Conservation (phyloP, 2,888 invertebrate genomes). For the Heteromyza rotundicornis region DNA sequence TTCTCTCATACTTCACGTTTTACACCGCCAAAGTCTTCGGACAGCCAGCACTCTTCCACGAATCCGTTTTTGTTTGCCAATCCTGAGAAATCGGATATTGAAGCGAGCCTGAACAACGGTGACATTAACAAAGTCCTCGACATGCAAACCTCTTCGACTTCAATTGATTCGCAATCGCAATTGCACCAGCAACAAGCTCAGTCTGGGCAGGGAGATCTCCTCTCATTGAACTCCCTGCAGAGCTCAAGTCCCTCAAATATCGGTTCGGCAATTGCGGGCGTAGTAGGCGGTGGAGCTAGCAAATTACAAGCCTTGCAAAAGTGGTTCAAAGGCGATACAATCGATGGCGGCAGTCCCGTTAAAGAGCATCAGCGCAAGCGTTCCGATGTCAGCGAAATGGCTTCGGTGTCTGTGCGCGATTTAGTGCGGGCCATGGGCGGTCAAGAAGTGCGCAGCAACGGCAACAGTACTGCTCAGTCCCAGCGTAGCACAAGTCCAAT, state of each 20-base stretch:
- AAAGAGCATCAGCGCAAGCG: conserved; percentile 39
- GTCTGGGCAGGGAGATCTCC: conserved; percentile 33
- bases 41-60: conserved; percentile 43
- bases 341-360: conserved; percentile 38
- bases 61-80: conserved; percentile 54
- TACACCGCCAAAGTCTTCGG: conserved; percentile 40
- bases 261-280: conserved; percentile 61
- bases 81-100: conserved; percentile 28
- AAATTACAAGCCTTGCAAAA: conserved; percentile 62
- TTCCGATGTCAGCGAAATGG: conserved; percentile 62
- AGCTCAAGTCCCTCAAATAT: conserved; percentile 46
- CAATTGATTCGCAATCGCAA: conserved; percentile 32
- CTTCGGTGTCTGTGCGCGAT: conserved; percentile 70
- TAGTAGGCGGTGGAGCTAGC: conserved; percentile 62
- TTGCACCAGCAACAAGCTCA: conserved; percentile 3
- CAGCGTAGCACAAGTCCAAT: conserved; percentile 70
- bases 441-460: conserved; percentile 73
- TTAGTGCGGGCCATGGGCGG: conserved; percentile 74
- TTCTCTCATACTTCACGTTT: conserved; percentile 42
- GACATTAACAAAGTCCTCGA: conserved; percentile 35
- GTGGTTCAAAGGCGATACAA: conserved; percentile 62
- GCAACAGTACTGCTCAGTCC: conserved; percentile 70
- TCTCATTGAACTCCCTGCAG: conserved; percentile 33
- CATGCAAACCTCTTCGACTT: conserved; percentile 35
- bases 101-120: conserved; percentile 25